phyloP scores from a whole-genome alignment of 2,797 vertebrate genomes.

The Cryptoblepharus egeriae region DNA sequence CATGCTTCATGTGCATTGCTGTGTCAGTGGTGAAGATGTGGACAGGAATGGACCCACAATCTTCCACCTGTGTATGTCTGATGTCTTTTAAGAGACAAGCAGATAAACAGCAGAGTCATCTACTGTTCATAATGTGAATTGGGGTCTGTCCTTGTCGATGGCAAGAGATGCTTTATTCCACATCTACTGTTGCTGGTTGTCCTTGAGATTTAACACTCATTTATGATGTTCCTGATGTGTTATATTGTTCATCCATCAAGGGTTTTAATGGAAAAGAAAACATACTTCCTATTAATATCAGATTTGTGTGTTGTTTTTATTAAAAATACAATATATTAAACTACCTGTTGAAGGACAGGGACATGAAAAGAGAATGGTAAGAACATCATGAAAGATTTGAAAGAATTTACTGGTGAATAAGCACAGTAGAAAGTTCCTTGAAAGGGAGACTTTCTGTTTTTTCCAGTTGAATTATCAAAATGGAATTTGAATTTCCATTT shows the following conservation, averaged over 20 bases:
- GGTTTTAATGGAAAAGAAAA: conserved; percentile 11
- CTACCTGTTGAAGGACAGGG: neutral
- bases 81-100: neutral
- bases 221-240: neutral
- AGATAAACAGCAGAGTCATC: neutral
- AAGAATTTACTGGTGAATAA: conserved; percentile 17
- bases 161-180: neutral
- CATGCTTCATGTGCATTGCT: too few relatives aligned
- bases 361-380: conserved; percentile 14
- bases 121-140: neutral
- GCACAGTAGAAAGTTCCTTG: conserved; percentile 4
- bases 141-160: neutral
- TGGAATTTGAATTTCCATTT: too few relatives aligned
- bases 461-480: too few relatives aligned
- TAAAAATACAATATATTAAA: neutral
- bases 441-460: neutral
- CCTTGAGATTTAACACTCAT: neutral
- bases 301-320: neutral
- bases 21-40: too few relatives aligned
- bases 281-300: neutral
- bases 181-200: neutral
- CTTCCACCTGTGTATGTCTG: neutral
- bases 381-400: neutral
- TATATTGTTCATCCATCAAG: neutral
- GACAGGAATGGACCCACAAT: neutral